Evolutionary conservation across 2,113 vertebrate species (phyloP), one percentile per base, ranked within the genome.

Genomic region (Apus apus): DNA sequence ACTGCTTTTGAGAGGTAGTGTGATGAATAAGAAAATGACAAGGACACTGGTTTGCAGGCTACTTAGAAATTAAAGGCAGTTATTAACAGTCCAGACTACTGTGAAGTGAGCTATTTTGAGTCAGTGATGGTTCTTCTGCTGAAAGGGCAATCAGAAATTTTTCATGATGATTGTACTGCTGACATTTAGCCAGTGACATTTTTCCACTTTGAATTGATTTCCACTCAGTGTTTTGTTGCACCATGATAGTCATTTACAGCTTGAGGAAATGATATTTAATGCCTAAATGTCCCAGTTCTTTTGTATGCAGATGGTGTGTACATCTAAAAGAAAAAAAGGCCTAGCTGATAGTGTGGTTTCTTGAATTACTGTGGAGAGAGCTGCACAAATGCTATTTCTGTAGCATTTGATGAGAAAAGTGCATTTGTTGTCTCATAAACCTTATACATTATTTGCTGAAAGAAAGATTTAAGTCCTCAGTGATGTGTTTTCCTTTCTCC

Each of bases 151-250:
- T 80, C 18, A n/a, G 68, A 87, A 46, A 54, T 85, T 76, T 92
- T 66, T 91, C 64, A 30, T 56, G 3, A 14, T 45, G 27, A 51
- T 60, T 83, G 53, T 80, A 53, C 48, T 83, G 64, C 54, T 94
- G 87, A 85, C 67, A 67, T 90, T 93, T 82, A 91, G 72, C 71
- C 60, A 48, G 56, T 83, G 85, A 74, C 46, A 26, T 87, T 87
- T 95, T 89, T 48, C 75, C 21, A 5, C 46, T 91, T 70, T 29
- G 62, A 2, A 76, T 57, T 38, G 71, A 90, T 95, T 90, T 90
- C 64, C 87, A 4, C 48, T 64, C 0, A 1, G 25, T 53, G 30
- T 45, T 83, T 30, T 70, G n/a, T 66, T 87, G 67, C 50, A 85
- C 32, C 23, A 4, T 46, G 60, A 45, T 76, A 50, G 50, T 50